phyloP scores from a whole-genome alignment of 37 sponge, comb jelly and placozoan species.

The Agelas oroides region DNA sequence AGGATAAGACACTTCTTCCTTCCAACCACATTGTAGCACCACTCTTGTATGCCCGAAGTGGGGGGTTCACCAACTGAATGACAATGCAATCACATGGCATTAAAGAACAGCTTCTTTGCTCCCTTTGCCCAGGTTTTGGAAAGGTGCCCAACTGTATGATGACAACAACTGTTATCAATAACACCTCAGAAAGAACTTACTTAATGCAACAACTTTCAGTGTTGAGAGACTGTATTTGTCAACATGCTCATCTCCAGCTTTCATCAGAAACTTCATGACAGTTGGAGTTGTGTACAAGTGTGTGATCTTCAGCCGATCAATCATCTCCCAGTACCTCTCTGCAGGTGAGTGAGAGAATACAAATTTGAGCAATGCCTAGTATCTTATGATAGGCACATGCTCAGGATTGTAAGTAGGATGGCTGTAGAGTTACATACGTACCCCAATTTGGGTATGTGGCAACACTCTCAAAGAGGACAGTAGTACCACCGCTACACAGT shows the following conservation, averaged over 20 bases:
- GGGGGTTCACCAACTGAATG: conserved; percentile 58
- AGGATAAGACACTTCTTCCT: neutral
- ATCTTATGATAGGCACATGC: neutral
- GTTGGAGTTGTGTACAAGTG: conserved; percentile 94
- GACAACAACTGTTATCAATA: too few species aligned
- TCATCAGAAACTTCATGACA: conserved; percentile 82
- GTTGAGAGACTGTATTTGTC: conserved; percentile 75
- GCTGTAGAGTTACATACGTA: neutral
- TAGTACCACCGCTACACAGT: conserved; percentile 69
- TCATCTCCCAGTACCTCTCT: conserved; percentile 94
- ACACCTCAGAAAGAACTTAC: too few species aligned
- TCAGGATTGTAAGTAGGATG: neutral
- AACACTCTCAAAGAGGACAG: conserved; percentile 63
- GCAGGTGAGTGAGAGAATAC: neutral
- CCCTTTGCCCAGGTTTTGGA: too few species aligned
- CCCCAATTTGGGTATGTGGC: conserved; percentile 66
- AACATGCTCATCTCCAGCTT: conserved; percentile 72
- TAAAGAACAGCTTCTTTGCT: too few species aligned
- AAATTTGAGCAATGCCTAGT: neutral
- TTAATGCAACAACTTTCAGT: conserved; percentile 75
- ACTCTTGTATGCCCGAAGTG: conserved; percentile 22
- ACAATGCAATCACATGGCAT: too few species aligned
- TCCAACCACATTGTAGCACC: neutral
- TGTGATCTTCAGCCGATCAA: conserved; percentile 74
- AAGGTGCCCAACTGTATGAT: too few species aligned